phyloP scores from a whole-genome alignment of 2,888 invertebrate genomes.

The Drosophila vallismaia region DNA sequence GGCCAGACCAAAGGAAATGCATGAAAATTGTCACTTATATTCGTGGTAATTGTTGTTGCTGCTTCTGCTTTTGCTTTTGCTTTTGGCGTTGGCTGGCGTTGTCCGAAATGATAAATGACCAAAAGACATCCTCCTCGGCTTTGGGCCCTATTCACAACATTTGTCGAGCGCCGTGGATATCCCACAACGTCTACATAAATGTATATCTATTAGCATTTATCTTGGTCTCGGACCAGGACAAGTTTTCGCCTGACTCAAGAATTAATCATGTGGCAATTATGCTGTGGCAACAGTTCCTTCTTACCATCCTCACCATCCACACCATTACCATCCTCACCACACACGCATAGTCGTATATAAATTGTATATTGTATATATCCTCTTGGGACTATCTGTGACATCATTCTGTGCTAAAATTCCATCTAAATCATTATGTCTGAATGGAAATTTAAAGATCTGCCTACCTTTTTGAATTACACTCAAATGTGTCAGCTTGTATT shows the following conservation, averaged over 20 bases:
- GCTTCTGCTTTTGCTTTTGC: conserved; percentile 15
- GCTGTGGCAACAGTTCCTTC: conserved; percentile 40
- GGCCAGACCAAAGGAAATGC: conserved; percentile 49
- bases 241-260: conserved; percentile 50
- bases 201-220: conserved; percentile 47
- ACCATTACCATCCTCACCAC: too few relatives aligned
- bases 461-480: not conserved
- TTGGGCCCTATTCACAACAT: conserved; percentile 55
- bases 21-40: conserved; percentile 76
- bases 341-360: conserved; percentile 5
- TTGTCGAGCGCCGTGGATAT: conserved; percentile 54
- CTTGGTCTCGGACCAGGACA: conserved; percentile 43
- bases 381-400: conserved; percentile 82
- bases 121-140: not conserved
- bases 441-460: not conserved
- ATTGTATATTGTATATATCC: conserved; percentile 78
- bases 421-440: conserved; percentile 26
- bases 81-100: conserved; percentile 30
- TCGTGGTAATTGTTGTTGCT: conserved; percentile 57
- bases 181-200: conserved; percentile 40
- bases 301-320: not conserved
- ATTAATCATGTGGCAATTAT: conserved; percentile 67
- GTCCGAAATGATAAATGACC: conserved; percentile 71
- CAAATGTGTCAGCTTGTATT: not conserved
- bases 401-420: not conserved